Conservation (phyloP, 2,888 invertebrate species). For the Erebia epiphron region DNA sequence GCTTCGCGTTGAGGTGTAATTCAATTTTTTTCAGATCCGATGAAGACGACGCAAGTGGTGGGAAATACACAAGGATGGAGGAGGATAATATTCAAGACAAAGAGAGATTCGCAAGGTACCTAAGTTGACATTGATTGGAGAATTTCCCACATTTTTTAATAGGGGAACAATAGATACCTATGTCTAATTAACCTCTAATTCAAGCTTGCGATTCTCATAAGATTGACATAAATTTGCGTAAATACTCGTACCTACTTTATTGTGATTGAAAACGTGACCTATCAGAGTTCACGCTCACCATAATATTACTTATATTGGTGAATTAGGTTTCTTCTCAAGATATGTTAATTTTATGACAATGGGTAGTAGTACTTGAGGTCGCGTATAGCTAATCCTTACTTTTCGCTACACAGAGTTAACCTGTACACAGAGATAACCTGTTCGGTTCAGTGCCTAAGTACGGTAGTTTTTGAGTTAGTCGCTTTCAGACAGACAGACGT, state of each 20-base stretch:
- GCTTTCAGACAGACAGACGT: no score
- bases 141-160: slow-evolving; percentile 22
- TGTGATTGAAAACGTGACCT: slow-evolving; percentile 82
- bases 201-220: slow-evolving; percentile 51
- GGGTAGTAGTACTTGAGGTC: not conserved
- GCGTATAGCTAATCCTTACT: not conserved
- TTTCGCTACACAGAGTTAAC: no score
- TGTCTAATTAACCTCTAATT: slow-evolving; percentile 3
- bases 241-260: slow-evolving; percentile 47
- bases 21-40: slow-evolving; percentile 84
- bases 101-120: slow-evolving; percentile 97
- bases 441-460: no score
- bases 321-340: slow-evolving; percentile 42
- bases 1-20: no score
- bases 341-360: slow-evolving; percentile 43
- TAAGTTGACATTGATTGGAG: slow-evolving; percentile 26
- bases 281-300: slow-evolving; percentile 61
- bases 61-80: slow-evolving; percentile 94
- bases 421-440: no score
- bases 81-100: slow-evolving; percentile 98
- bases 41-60: slow-evolving; percentile 93
- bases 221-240: slow-evolving; percentile 51
- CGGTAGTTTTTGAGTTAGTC: no score
- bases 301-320: slow-evolving; percentile 50
- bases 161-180: slow-evolving; percentile 16